Base-by-base conservation (phyloP, 1,140 invertebrate species). In the Danaus plexippus region DNA sequence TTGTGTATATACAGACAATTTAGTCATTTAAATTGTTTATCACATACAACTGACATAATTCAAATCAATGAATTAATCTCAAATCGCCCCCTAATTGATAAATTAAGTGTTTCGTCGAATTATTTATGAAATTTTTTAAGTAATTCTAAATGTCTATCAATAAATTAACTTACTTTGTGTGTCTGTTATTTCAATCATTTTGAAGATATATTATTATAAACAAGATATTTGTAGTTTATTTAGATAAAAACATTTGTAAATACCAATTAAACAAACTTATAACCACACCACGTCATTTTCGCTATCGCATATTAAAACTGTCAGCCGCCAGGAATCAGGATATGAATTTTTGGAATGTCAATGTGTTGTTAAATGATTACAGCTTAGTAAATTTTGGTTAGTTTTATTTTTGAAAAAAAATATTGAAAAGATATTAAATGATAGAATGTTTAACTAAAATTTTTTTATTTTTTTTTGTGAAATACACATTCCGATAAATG, bases 251-350 rank as follows among this genome's bases (percentile, higher is more conserved):
- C 61, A 73, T 68, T 73, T 70, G 58, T 72, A 72, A 66, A 68
- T 75, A 65, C 60, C 53, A 64, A 68, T 61, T 65, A 64, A 71
- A 70, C 72, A 80, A 76, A 73, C 62, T 77, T 59, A 71, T 80
- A 83, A 78, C 72, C 75, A 57, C 70, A 77, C 80, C 80, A 84
- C 80, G 80, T 84, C 80, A 84, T 84, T 77, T 77, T 83, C 68
- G 66, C 57, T 52, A 68, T 73, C 65, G 54, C 66, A 67, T 64
- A 55, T 59, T 57, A 44, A 45, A 47, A 51, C 42, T 67, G 58
- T 64, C 59, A 67, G 58, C 40, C 55, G 51, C 46, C 32, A 47
- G 43, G 11, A 52, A 53, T 59, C 57, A 59, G 10, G 22, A 46
- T 40, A 15, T 12, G 61, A 62, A 57, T 46, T 62, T 54, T 18